Percentiles rank a stretch among this genome's conserved stretches.
Evolutionary conservation across 1,140 invertebrate species (phyloP).

Genomic region (Olivierus martensii): DNA sequence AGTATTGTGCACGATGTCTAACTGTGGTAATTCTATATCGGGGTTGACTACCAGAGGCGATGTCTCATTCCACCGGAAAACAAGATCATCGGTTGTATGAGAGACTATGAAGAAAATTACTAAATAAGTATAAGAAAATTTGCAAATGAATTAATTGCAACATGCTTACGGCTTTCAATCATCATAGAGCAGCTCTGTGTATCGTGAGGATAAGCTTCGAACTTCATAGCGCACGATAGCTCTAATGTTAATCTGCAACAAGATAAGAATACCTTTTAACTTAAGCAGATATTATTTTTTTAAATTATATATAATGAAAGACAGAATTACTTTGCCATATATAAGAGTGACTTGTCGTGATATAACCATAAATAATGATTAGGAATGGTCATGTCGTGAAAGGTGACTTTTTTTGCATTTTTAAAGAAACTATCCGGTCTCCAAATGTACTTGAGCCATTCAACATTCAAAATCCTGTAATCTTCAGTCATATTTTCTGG

Average conservation of each 20-base stretch:
- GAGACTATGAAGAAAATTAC: conserved; percentile 26
- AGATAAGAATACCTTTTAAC: too few species aligned
- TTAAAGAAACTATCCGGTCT: conserved; percentile 84
- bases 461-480: conserved; percentile 40
- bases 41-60: conserved; percentile 30
- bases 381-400: conserved; percentile 76
- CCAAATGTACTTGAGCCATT: conserved; percentile 59
- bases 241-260: conserved; percentile 58
- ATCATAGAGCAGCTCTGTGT: conserved; percentile 29
- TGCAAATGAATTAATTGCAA: too few species aligned
- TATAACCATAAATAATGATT: conserved; percentile 44
- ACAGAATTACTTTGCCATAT: conserved; percentile 21
- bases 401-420: conserved; percentile 82
- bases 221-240: conserved; percentile 83
- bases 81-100: conserved; percentile 31
- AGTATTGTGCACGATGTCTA: conserved; percentile 26
- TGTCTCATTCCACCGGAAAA: conserved; percentile 30
- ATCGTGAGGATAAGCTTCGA: conserved; percentile 66
- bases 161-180: conserved; percentile 28
- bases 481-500: conserved; percentile 70
- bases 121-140: too few species aligned
- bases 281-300: too few species aligned
- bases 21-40: conserved; percentile 30
- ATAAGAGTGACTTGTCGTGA: conserved; percentile 20
- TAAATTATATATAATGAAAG: neutral